Evolutionary conservation across 2,113 vertebrate species (phyloP).

Genomic region (Nansenia antarctica): DNA sequence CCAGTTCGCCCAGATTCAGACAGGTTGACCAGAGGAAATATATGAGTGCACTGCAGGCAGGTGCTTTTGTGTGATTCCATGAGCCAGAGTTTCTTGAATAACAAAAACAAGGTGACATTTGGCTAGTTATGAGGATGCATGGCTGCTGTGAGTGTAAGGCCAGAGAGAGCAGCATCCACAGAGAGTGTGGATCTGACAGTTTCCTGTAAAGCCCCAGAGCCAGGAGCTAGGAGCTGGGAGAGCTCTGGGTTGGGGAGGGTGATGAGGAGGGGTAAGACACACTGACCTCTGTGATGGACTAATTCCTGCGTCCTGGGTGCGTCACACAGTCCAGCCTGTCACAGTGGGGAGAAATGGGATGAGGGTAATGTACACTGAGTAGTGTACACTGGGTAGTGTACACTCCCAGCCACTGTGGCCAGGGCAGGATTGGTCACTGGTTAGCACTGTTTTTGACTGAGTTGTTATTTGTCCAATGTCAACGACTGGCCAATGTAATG

Average conservation of each 20-base stretch:
- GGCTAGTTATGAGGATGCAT: constrained; percentile 2
- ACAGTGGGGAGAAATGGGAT: background rate
- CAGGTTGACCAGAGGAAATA: no score
- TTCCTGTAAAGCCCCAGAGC: background rate
- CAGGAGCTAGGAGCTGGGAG: background rate
- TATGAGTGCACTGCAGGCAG: no score
- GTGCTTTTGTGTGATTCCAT: no score
- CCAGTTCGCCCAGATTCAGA: no score
- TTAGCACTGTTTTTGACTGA: constrained; percentile 7
- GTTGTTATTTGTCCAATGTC: constrained; percentile 27
- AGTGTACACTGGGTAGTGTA: background rate
- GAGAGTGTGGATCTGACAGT: background rate
- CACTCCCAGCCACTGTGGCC: background rate
- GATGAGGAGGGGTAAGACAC: background rate
- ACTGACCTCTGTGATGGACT: background rate
- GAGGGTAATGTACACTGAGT: background rate
- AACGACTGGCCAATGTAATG: no score
- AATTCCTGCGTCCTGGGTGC: background rate
- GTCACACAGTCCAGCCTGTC: constrained; percentile 4
- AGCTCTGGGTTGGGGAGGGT: background rate
- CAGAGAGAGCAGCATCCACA: constrained; percentile 2
- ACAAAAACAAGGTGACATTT: constrained; percentile 6
- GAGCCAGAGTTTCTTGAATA: no score
- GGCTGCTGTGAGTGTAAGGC: background rate
- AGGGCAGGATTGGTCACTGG: background rate